These are phyloP conservation scores for Lymantria dispar DNA, from an alignment of 2,888 invertebrate species.

Conservation along the genomic window DNA sequence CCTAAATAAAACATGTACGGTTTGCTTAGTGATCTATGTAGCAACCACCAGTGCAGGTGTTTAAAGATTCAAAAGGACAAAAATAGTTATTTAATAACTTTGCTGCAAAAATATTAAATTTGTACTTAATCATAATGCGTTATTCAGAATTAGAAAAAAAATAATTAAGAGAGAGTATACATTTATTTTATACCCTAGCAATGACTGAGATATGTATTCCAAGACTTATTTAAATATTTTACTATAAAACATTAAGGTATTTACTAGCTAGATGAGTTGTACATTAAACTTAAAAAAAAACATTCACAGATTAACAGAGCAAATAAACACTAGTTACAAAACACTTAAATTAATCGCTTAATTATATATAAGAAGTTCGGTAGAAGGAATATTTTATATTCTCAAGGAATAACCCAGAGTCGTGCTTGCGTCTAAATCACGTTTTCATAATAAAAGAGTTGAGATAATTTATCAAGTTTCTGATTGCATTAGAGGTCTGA, in stretches of 20 bases:
- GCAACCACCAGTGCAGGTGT: background rate
- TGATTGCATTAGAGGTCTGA: constrained; percentile 61
- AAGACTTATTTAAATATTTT: constrained; percentile 45
- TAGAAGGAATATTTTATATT: constrained; percentile 23
- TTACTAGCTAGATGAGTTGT: constrained; percentile 37
- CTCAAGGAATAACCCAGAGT: constrained; percentile 29
- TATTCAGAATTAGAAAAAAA: background rate
- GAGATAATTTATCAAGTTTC: constrained; percentile 76
- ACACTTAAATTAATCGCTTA: constrained; percentile 16
- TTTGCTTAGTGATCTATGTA: background rate
- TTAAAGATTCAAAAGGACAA: constrained; percentile 11
- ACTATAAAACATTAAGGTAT: constrained; percentile 39
- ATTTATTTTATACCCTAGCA: constrained; percentile 17
- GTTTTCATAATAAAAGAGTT: constrained; percentile 59
- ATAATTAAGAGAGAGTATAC: background rate
- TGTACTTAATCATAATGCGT: too few species aligned
- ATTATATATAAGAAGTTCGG: constrained; percentile 18
- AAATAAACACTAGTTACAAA: constrained; percentile 12
- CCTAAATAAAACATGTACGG: background rate
- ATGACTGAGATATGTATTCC: constrained; percentile 52
- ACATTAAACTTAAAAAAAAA: constrained; percentile 12
- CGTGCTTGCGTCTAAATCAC: constrained; percentile 51
- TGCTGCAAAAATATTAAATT: too few species aligned
- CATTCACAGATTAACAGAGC: constrained; percentile 1
- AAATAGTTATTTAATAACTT: constrained; percentile 5